Conservation (phyloP, 2,113 vertebrate genomes). For the Tetrax tetrax region DNA sequence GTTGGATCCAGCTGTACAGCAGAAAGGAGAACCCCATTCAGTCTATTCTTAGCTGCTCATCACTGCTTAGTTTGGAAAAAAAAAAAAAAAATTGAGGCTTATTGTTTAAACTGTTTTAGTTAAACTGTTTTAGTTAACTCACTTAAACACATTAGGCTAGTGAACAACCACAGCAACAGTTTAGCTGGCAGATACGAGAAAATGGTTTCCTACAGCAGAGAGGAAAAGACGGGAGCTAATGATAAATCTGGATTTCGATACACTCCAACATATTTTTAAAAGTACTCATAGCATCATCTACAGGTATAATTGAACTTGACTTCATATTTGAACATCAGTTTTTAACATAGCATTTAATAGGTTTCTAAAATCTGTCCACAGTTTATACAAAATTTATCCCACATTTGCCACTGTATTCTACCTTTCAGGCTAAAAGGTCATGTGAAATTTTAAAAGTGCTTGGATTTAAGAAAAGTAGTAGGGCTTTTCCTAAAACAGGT, state of each 20-base stretch:
- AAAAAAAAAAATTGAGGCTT: neutral
- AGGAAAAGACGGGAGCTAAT: neutral
- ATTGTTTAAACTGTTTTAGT: neutral
- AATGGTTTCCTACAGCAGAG: neutral
- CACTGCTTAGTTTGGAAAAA: neutral
- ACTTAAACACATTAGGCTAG: neutral
- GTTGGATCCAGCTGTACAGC: neutral
- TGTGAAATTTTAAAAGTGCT: neutral
- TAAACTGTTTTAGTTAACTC: neutral
- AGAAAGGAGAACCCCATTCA: neutral
- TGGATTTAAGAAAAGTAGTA: neutral
- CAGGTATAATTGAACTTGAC: neutral
- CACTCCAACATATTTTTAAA: neutral
- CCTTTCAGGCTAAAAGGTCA: neutral
- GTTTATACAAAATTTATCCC: neutral
- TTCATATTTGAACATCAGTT: neutral
- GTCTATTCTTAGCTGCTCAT: neutral
- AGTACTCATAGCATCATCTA: neutral
- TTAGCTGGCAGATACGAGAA: neutral
- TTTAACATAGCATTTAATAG: neutral
- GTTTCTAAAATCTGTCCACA: neutral
- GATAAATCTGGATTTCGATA: neutral
- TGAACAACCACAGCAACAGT: neutral
- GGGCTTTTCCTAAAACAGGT: neutral
- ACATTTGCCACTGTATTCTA: neutral